Percentiles rank a stretch among this genome's conserved stretches.
phyloP scores from a whole-genome alignment of 2,888 invertebrate species.

The Lasioglossum morio region DNA sequence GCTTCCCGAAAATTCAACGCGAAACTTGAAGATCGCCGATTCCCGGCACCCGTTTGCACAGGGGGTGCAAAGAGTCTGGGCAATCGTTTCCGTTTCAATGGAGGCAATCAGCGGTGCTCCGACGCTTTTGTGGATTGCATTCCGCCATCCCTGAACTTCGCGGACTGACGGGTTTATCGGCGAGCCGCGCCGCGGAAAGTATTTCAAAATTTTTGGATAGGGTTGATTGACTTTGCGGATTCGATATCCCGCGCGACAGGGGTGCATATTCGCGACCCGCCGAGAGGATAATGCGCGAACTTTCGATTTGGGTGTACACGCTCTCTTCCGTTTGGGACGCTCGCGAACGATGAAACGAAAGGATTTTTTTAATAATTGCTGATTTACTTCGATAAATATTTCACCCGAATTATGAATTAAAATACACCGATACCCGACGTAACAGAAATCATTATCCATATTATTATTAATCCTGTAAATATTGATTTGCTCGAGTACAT shows the following conservation, averaged over 20 bases:
- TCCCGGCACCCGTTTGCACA: neutral
- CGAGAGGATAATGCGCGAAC: neutral
- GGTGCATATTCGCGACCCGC: neutral
- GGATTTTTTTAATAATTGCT: neutral
- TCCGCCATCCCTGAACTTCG: conserved; percentile 29
- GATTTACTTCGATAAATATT: neutral
- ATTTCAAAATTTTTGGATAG: neutral
- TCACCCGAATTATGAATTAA: neutral
- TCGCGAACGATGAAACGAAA: neutral
- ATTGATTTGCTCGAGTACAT: neutral
- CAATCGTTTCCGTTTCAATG: conserved; percentile 46
- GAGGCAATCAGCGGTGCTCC: conserved; percentile 37
- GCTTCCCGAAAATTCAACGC: conserved; percentile 13
- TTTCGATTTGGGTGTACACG: neutral
- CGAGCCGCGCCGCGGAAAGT: neutral
- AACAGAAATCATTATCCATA: neutral
- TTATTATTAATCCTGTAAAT: neutral
- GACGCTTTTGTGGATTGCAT: conserved; percentile 1
- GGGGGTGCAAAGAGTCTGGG: conserved; percentile 13
- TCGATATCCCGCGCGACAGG: neutral
- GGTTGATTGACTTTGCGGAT: neutral
- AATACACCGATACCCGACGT: neutral
- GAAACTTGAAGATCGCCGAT: conserved; percentile 30
- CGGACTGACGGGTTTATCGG: conserved; percentile 25
- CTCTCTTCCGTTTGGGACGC: neutral